Conservation (phyloP, 2,888 invertebrate genomes). For the Bhutanitis thaidina region DNA sequence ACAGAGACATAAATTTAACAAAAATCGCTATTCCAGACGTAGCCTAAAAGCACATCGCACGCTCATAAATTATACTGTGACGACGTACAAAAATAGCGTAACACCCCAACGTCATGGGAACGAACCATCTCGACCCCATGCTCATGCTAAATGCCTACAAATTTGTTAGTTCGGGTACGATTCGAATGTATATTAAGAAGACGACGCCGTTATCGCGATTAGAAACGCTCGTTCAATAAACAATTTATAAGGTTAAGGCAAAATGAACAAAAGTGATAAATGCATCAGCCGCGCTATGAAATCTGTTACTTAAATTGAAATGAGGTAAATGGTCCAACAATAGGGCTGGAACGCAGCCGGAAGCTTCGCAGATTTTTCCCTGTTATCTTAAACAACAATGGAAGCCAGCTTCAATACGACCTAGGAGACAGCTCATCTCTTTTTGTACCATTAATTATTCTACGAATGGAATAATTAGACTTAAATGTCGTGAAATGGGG, state of each 20-base stretch:
- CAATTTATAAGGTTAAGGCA: conserved; percentile 62
- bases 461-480: conserved; percentile 69
- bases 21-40: conserved; percentile 64
- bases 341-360: conserved; percentile 50
- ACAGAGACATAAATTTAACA: conserved; percentile 47
- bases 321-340: conserved; percentile 51
- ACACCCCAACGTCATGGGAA: conserved; percentile 75
- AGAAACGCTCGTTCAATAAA: conserved; percentile 68
- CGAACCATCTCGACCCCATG: conserved; percentile 42
- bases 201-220: conserved; percentile 56
- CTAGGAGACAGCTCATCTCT: conserved; percentile 50
- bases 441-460: conserved; percentile 75
- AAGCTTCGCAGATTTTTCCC: conserved; percentile 66
- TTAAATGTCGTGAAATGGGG: conserved; percentile 39
- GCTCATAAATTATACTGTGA: conserved; percentile 70
- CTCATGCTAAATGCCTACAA: conserved; percentile 69
- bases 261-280: conserved; percentile 61
- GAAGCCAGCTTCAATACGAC: conserved; percentile 54
- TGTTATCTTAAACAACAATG: conserved; percentile 64
- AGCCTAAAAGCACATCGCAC: conserved; percentile 70
- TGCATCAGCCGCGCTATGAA: conserved; percentile 63
- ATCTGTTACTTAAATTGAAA: conserved; percentile 58
- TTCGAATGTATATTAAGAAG: conserved; percentile 53
- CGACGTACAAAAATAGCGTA: conserved; percentile 76
- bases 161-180: conserved; percentile 49